Evolutionary conservation across 2,797 vertebrate species (phyloP), one percentile per base, ranked within the genome.

Genomic region (Notolepis coatsorum): DNA sequence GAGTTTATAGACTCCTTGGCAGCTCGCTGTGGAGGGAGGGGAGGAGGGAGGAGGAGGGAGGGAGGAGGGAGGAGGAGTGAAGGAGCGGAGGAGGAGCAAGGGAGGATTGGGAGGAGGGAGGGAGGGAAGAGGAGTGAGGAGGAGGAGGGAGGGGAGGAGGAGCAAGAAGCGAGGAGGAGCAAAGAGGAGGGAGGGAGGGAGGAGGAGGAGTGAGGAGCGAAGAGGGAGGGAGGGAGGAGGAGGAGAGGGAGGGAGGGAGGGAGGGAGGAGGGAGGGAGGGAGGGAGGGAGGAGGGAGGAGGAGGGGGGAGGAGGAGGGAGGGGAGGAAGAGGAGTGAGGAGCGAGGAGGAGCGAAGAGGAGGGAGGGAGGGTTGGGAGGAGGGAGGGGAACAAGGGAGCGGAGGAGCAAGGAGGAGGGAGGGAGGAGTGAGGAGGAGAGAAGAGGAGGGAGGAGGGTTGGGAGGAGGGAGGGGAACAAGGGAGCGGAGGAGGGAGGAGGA

Each of bases 1-100:
- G 65, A 56, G 65, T 84, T 82, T 79, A 84, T 79, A 51, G 68
- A 89, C 73, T 82, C 53, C 54, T 66, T 70, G 74, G 74, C 59
- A 68, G 65, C 54, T 62, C 2, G 10, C 56, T 64, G 60, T 47
- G 51, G 55, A 25, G 49, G 41, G 21, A 62, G 12, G 4, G 15
- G 35, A 37, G 12, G 35, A n/a, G 35, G 15, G 35, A 5, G 35
- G 6, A 37, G 35, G 30, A 10, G 10, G 6, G 24, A 15, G 42
- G 45, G 9, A 13, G 33, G 35, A 37, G 12, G 35, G 35, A 37
- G 55, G 28, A 47, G 41, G 21, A 62, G 12, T n/a, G 15, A n/a
- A 37, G 12, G 35, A n/a, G 35, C n/a, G 15, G 35, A 5, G 35
- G 6, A 37, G 35, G 30, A 10, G 10, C 30, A 21, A 15, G 42